Evolutionary conservation across 2,888 invertebrate species (phyloP).

Genomic region (Calameuta idolon): DNA sequence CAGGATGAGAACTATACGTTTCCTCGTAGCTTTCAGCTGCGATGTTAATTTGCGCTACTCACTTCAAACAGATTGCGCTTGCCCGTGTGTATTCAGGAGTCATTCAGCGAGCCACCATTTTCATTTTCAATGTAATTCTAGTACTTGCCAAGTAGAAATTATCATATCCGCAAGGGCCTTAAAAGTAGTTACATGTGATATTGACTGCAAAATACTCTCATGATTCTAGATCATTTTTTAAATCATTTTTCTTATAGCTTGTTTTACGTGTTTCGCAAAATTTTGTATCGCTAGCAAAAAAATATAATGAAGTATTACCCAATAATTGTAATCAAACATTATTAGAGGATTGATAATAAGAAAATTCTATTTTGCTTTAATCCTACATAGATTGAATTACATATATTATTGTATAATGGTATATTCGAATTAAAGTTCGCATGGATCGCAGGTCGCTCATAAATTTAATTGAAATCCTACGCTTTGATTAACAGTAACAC

Average conservation of each 20-base stretch:
- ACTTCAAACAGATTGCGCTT: constrained; percentile 2
- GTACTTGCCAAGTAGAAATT: background rate
- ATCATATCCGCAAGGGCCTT: background rate
- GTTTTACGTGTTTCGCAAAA: too few species aligned
- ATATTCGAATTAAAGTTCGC: background rate
- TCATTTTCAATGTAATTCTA: background rate
- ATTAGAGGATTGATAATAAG: background rate
- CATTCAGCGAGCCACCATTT: background rate
- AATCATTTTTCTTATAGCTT: too few species aligned
- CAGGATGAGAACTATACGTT: background rate
- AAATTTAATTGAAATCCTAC: too few species aligned
- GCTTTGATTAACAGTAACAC: too few species aligned
- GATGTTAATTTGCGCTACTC: constrained; percentile 8
- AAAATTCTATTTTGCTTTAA: too few species aligned
- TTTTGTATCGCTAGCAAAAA: too few species aligned
- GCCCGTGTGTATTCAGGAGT: background rate
- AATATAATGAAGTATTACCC: too few species aligned
- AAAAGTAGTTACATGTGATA: background rate
- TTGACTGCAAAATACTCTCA: background rate
- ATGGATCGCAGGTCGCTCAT: background rate
- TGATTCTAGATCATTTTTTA: background rate
- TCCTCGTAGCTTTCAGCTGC: background rate
- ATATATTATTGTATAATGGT: too few species aligned
- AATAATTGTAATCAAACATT: background rate
- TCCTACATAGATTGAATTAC: too few species aligned